Evolutionary conservation across 37 sponge, comb jelly and placozoan genomes (phyloP), one percentile per base, ranked within the genome.

Genomic region (Eunapius fragilis): DNA sequence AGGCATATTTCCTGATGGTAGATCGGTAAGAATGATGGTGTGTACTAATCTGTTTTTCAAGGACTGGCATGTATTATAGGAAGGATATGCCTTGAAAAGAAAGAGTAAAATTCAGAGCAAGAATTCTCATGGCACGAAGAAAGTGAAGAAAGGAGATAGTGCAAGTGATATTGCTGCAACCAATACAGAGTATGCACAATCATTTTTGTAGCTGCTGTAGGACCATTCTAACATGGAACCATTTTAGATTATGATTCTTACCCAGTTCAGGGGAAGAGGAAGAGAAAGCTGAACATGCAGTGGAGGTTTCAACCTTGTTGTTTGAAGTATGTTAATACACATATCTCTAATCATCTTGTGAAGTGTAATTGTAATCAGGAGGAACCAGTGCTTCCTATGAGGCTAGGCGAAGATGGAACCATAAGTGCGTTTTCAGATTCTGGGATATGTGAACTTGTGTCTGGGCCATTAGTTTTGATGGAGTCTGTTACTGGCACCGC

Each of bases 381-480:
- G 14, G 58, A 58, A 11, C 58, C 58, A 19, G 58, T 58, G 14
- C 58, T 13, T 58, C 58, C 33, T 17, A 34, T 37, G 37, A 41
- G 0, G 6, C 12, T 38, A 10, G 34, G 34, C 34, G 33, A 27
- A 2, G 12, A 25, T 25, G 37, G 37, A 77, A 31, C n/a, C 31
- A 17, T 50, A 50, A 12, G 26, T 27, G 28, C 69, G 14, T 67
- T 14, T 58, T 10, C 26, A 50, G 67, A 32, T 7, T n/a, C 67
- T 19, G 47, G 27, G 11, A 17, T 84, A 12, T 91, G 79, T 84
- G 84, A 83, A 31, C 45, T 91, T 26, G 69, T 87, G 45, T 24
- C 84, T 69, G 84, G 74, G 2, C 88, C 88, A 24, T n/a, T 84
- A 2, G 79, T 91, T 25, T 34, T 91, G 14, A 71, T 91, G 7